Percentiles rank a stretch among this genome's conserved stretches.
phyloP scores from a whole-genome alignment of 2,797 vertebrate species.

The Notolabrus celidotus region DNA sequence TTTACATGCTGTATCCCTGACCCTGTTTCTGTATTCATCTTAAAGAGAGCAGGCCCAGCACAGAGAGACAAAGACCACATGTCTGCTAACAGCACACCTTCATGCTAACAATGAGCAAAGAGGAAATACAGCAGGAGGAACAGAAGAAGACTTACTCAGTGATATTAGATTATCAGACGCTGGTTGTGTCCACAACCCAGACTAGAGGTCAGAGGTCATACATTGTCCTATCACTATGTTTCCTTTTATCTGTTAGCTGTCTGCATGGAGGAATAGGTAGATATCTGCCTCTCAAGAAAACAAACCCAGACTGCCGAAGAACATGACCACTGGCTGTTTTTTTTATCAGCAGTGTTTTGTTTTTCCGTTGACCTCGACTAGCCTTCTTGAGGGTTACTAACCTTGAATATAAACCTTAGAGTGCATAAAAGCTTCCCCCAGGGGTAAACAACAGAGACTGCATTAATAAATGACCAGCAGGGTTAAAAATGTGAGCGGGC shows the following conservation, averaged over 20 bases:
- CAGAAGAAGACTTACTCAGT: neutral
- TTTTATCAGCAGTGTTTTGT: conserved; percentile 1
- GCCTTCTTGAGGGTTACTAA: neutral
- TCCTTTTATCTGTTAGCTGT: too few species aligned
- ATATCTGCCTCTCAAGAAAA: neutral
- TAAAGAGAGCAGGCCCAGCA: neutral
- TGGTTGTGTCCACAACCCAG: too few species aligned
- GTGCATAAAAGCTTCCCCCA: conserved; percentile 2
- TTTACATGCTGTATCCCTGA: too few species aligned
- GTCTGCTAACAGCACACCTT: neutral
- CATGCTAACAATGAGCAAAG: neutral
- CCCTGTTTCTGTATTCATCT: too few species aligned
- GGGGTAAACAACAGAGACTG: neutral
- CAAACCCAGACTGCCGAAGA: neutral
- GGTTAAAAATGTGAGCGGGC: conserved; percentile 10
- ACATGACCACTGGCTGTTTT: neutral
- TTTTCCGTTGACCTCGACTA: conserved; percentile 2
- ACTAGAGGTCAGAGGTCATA: too few species aligned
- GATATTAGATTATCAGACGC: neutral
- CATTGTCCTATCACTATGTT: too few species aligned
- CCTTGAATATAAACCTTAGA: conserved; percentile 10
- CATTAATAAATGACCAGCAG: neutral
- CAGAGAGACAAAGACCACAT: neutral
- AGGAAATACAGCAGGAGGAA: neutral
- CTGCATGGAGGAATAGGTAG: too few species aligned